These are phyloP conservation scores for Hylaea fasciaria DNA, from an alignment of 2,888 invertebrate genomes.

Conservation along the genomic window DNA sequence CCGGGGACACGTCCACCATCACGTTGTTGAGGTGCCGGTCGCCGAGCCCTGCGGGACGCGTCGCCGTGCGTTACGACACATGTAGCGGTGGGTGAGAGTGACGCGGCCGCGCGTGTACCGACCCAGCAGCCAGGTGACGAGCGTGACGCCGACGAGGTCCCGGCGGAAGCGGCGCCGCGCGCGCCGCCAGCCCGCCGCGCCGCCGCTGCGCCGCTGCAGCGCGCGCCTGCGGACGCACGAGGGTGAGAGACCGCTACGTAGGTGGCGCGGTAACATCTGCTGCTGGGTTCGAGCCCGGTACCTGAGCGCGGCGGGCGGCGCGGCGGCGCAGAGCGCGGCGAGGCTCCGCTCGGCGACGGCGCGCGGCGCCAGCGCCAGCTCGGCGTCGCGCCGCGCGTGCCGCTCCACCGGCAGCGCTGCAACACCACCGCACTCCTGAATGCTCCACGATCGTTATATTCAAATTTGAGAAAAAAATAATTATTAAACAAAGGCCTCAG, in stretches of 20 bases:
- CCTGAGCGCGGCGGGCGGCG: conserved; percentile 59
- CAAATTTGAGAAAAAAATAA: no score
- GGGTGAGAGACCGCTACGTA: no score
- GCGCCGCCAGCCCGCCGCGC: conserved; percentile 55
- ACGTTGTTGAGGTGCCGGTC: conserved; percentile 71
- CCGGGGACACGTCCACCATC: conserved; percentile 42
- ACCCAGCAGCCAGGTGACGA: conserved; percentile 67
- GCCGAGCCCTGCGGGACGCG: conserved; percentile 56
- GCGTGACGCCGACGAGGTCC: conserved; percentile 55
- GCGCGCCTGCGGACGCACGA: conserved; percentile 25
- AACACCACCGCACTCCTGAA: conserved; percentile 5
- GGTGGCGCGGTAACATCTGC: not conserved
- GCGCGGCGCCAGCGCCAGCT: conserved; percentile 49
- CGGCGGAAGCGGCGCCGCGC: conserved; percentile 60
- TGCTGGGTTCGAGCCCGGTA: no score
- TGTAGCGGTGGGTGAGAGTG: no score
- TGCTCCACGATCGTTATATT: no score
- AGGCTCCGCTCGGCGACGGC: conserved; percentile 43
- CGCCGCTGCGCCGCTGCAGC: conserved; percentile 15
- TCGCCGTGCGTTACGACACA: no score
- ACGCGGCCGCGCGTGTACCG: conserved; percentile 28
- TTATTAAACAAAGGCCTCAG: not conserved
- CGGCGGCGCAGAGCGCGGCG: conserved; percentile 44
- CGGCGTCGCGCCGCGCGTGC: conserved; percentile 42
- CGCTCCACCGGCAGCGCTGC: conserved; percentile 9